These are phyloP conservation scores for Odocoileus hemionus DNA, from an alignment of 2,113 vertebrate genomes.

Conservation along the genomic window DNA sequence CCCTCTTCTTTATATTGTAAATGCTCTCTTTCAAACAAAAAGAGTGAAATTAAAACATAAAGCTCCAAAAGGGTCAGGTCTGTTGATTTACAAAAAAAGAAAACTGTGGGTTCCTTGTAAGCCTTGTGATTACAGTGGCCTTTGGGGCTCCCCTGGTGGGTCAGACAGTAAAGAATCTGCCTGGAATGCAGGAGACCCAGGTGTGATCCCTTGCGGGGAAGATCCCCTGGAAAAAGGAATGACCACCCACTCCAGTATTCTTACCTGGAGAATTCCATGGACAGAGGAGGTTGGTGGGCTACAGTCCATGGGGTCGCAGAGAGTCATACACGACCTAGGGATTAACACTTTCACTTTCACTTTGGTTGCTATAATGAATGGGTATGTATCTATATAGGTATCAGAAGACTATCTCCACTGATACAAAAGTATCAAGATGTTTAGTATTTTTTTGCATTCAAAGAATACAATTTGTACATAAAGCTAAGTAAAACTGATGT, in stretches of 20 bases:
- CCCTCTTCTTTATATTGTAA: background rate
- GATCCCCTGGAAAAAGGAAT: background rate
- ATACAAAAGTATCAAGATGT: background rate
- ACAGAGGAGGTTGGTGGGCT: background rate
- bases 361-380: background rate
- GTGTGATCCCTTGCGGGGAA: background rate
- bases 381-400: background rate
- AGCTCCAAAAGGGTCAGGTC: background rate
- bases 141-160: background rate
- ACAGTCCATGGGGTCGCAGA: background rate
- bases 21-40: background rate
- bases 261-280: background rate
- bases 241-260: background rate
- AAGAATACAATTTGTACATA: background rate
- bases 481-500: background rate
- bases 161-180: background rate
- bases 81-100: background rate
- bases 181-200: background rate
- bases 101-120: background rate
- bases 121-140: background rate
- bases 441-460: background rate
- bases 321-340: background rate
- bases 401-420: background rate
- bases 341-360: background rate
- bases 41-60: background rate